A percentile compares a stretch with the other conserved stretches of the same genome.
phyloP scores from a whole-genome alignment of 37 sponge, comb jelly and placozoan genomes.

The Cladorhizidae sp. region DNA sequence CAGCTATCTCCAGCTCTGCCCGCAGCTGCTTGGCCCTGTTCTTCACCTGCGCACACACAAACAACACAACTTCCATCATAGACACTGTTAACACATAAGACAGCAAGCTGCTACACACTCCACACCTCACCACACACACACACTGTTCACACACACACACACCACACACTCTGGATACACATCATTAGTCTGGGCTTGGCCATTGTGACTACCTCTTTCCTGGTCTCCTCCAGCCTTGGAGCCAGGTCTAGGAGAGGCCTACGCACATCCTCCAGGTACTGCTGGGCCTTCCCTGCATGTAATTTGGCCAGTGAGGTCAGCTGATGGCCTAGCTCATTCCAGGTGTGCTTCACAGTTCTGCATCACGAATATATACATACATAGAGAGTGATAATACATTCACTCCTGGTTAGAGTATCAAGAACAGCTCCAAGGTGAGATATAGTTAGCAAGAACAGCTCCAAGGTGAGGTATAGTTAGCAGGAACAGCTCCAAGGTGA shows the following conservation, averaged over 20 bases:
- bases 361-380: too few species aligned
- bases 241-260: slow-evolving; percentile 56
- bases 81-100: background rate
- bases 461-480: too few species aligned
- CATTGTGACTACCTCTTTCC: slow-evolving; percentile 32
- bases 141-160: too few species aligned
- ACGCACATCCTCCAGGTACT: slow-evolving; percentile 38
- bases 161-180: too few species aligned
- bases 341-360: slow-evolving; percentile 69
- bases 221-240: slow-evolving; percentile 63
- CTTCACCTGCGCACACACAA: slow-evolving; percentile 15
- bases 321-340: slow-evolving; percentile 68
- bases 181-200: too few species aligned
- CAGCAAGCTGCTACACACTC: background rate
- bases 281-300: slow-evolving; percentile 64
- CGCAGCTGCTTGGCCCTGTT: slow-evolving; percentile 1
- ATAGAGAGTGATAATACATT: too few species aligned
- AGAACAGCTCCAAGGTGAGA: too few species aligned
- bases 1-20: slow-evolving; percentile 13
- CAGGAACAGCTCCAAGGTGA: too few species aligned
- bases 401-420: too few species aligned
- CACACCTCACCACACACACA: too few species aligned
- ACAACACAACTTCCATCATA: background rate
- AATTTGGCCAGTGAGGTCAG: slow-evolving; percentile 48
- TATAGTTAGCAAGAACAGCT: too few species aligned